A percentile compares a stretch with the other conserved stretches of the same genome.
Conservation (phyloP, 2,888 invertebrate genomes). For the Zele albiditarsus region DNA sequence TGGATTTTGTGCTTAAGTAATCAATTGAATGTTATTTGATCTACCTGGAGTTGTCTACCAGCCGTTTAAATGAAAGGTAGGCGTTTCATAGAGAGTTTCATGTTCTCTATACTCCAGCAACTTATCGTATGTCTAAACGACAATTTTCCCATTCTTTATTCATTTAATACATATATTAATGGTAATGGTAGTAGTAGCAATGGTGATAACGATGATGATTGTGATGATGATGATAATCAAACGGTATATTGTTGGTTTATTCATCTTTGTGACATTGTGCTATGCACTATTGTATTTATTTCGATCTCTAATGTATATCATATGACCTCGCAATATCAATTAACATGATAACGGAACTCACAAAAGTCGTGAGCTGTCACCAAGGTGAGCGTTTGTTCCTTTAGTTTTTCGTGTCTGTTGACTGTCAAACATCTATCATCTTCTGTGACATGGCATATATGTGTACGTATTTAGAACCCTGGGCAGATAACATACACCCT, state of each 20-base stretch:
- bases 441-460: conserved; percentile 19
- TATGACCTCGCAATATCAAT: conserved; percentile 52
- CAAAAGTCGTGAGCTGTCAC: conserved; percentile 35
- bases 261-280: neutral
- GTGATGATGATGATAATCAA: neutral
- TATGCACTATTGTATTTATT: neutral
- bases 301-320: conserved; percentile 33
- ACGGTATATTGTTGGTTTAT: neutral
- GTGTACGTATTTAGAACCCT: too few species aligned
- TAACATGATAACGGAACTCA: conserved; percentile 53
- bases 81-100: conserved; percentile 17
- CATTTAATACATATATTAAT: neutral
- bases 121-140: conserved; percentile 2
- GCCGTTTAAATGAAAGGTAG: conserved; percentile 38
- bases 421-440: conserved; percentile 33
- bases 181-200: neutral
- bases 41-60: conserved; percentile 32
- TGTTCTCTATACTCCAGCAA: conserved; percentile 13
- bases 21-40: conserved; percentile 19
- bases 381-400: conserved; percentile 45
- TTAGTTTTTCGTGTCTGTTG: conserved; percentile 21
- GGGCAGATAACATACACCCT: too few species aligned
- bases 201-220: neutral
- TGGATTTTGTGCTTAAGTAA: neutral
- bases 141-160: neutral